Evolutionary conservation across 2,888 invertebrate species (phyloP).

Genomic region (Acronicta aceris): DNA sequence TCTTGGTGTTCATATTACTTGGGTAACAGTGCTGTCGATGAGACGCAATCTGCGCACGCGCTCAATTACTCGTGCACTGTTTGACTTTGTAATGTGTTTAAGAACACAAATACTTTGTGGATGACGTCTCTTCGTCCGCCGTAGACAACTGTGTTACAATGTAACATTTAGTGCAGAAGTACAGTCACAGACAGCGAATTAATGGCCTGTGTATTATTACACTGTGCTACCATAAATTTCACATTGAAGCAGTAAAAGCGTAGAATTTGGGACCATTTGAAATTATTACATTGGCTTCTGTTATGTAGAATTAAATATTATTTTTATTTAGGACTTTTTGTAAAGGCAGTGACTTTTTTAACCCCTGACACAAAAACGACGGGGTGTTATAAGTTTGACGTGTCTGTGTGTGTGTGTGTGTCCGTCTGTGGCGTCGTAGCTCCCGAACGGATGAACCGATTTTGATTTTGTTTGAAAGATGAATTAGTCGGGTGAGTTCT

Average conservation of each 20-base stretch:
- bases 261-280: constrained; percentile 4
- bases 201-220: constrained; percentile 29
- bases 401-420: too few relatives aligned
- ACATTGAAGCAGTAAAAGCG: constrained; percentile 6
- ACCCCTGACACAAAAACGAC: too few relatives aligned
- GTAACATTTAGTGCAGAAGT: constrained; percentile 24
- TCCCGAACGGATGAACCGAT: too few relatives aligned
- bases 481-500: too few relatives aligned
- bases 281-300: constrained; percentile 7
- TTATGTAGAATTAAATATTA: too few relatives aligned
- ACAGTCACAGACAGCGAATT: constrained; percentile 13
- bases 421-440: too few relatives aligned
- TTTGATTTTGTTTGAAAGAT: too few relatives aligned
- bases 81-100: constrained; percentile 30
- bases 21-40: too few relatives aligned
- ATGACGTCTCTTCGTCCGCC: constrained; percentile 1
- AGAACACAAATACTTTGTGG: constrained; percentile 27
- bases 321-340: too few relatives aligned
- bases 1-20: too few relatives aligned
- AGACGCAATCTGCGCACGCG: constrained; percentile 1
- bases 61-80: constrained; percentile 8
- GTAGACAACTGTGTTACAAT: constrained; percentile 24
- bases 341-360: neutral
- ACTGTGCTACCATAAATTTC: constrained; percentile 11
- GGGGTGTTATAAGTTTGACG: too few relatives aligned